phyloP scores from a whole-genome alignment of 1,140 invertebrate species.

The Phymastichus coffea region DNA sequence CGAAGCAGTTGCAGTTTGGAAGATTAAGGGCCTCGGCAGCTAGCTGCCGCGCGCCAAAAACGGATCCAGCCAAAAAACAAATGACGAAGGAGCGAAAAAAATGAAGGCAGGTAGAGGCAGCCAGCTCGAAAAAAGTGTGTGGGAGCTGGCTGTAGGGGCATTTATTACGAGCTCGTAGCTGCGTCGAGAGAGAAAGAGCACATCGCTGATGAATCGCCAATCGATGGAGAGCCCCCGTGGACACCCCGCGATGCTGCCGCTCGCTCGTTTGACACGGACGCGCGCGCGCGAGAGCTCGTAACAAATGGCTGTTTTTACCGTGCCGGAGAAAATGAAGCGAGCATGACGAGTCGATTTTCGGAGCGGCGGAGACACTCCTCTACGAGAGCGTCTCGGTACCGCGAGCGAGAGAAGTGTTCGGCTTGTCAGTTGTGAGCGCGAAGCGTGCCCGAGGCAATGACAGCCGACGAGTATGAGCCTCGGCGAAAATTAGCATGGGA shows the following conservation, averaged over 20 bases:
- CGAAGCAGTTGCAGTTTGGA: too few species aligned
- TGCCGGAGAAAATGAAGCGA: slow-evolving; percentile 57
- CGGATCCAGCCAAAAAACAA: too few species aligned
- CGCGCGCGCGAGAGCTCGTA: slow-evolving; percentile 40
- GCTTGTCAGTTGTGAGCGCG: slow-evolving; percentile 56
- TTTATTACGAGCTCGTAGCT: slow-evolving; percentile 44
- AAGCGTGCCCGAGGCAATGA: slow-evolving; percentile 50
- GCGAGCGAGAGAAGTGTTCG: slow-evolving; percentile 52
- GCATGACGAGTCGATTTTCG: slow-evolving; percentile 57
- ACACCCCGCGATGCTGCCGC: slow-evolving; percentile 52
- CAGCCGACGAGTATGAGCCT: slow-evolving; percentile 47
- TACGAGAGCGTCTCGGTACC: slow-evolving; percentile 37
- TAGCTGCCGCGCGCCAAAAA: too few species aligned
- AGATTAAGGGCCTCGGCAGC: too few species aligned
- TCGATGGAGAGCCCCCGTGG: slow-evolving; percentile 48
- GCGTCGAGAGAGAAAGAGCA: slow-evolving; percentile 44
- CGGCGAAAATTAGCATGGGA: slow-evolving; percentile 58
- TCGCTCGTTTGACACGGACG: slow-evolving; percentile 48
- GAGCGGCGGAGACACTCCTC: slow-evolving; percentile 48
- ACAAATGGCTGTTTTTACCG: slow-evolving; percentile 59
- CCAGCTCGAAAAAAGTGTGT: slow-evolving; percentile 28
- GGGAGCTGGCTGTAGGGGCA: slow-evolving; percentile 38
- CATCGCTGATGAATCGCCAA: slow-evolving; percentile 58
- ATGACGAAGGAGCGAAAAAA: slow-evolving; percentile 9
- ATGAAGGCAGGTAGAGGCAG: slow-evolving; percentile 17